phyloP scores from a whole-genome alignment of 2,797 vertebrate species.

The Buceros bicornis region DNA sequence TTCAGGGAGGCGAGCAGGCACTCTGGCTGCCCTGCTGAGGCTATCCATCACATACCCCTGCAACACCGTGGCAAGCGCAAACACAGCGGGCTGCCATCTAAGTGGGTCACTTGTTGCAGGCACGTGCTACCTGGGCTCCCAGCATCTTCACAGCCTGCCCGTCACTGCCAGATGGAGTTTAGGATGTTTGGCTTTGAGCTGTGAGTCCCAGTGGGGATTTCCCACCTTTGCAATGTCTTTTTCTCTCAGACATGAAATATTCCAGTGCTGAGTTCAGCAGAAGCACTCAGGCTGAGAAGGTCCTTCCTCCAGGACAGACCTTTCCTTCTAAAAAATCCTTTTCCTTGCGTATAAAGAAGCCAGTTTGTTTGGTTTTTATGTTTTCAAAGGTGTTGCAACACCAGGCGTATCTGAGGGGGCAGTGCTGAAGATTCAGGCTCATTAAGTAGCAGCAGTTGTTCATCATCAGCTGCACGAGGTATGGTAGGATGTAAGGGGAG shows the following conservation, averaged over 20 bases:
- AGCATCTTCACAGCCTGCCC: neutral
- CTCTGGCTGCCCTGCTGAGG: accelerated
- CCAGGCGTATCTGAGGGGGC: neutral
- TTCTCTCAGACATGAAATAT: slow-evolving; percentile 31
- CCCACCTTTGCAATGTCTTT: neutral
- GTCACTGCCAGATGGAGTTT: neutral
- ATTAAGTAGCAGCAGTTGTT: slow-evolving; percentile 34
- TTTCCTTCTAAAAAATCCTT: neutral
- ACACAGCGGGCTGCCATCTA: accelerated
- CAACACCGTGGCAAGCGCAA: accelerated
- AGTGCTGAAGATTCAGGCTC: slow-evolving; percentile 5
- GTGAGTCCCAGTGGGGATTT: neutral
- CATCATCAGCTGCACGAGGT: slow-evolving; percentile 25
- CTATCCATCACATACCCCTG: neutral
- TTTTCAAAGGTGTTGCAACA: slow-evolving; percentile 28
- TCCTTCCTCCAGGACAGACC: neutral
- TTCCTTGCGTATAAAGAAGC: neutral
- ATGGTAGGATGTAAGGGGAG: neutral
- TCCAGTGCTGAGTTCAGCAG: slow-evolving; percentile 14
- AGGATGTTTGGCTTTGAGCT: slow-evolving; percentile 9
- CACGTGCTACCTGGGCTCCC: neutral
- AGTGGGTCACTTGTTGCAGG: slow-evolving; percentile 8
- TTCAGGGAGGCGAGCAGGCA: accelerated
- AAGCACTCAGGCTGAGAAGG: neutral
- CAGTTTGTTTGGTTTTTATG: neutral